Conservation (phyloP, 2,797 vertebrate genomes). For the Mus minutoides region DNA sequence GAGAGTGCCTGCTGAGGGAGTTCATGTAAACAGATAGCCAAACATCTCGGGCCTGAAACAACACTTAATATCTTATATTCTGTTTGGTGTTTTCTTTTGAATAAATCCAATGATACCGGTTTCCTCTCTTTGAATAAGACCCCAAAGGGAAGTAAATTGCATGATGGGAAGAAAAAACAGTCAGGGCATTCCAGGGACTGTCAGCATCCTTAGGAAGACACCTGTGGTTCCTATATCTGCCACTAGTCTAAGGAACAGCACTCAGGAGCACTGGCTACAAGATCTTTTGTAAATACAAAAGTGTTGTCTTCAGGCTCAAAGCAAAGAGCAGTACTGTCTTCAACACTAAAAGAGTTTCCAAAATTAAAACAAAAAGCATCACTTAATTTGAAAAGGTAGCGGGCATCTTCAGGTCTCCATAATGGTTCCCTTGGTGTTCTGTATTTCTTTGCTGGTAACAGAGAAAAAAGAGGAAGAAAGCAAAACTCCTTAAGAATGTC, state of each 20-base stretch:
- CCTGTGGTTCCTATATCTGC: background rate
- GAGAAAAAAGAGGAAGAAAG: slow-evolving; percentile 23
- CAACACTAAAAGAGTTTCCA: background rate
- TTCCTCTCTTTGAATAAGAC: background rate
- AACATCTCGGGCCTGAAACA: background rate
- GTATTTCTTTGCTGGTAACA: slow-evolving; percentile 2
- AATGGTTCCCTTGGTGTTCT: slow-evolving; percentile 4
- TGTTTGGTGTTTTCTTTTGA: background rate
- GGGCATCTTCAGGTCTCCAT: background rate
- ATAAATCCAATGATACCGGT: too few relatives aligned
- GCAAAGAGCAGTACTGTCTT: background rate
- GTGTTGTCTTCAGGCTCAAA: background rate
- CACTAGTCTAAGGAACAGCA: background rate
- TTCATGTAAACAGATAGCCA: background rate
- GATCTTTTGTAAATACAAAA: background rate
- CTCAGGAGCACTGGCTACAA: background rate
- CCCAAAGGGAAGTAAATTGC: background rate
- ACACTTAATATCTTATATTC: background rate
- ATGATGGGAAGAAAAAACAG: background rate
- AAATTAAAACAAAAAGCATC: background rate
- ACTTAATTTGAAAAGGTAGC: background rate
- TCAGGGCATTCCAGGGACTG: background rate
- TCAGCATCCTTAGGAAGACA: background rate
- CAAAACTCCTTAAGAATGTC: background rate
- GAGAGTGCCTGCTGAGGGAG: background rate